Conservation (phyloP, 1,140 invertebrate genomes). For the Heliconius nattereri region DNA sequence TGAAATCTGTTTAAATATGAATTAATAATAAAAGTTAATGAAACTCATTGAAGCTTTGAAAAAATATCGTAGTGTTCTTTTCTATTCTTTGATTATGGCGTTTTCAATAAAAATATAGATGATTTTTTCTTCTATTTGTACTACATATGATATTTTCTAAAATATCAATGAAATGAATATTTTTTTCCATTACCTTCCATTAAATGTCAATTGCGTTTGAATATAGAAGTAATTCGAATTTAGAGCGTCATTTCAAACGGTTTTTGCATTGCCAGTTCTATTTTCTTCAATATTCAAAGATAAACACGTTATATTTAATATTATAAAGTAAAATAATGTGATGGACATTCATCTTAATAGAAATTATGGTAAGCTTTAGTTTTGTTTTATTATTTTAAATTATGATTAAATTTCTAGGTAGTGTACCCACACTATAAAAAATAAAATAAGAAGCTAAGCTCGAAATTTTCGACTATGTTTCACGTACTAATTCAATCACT, state of each 20-base stretch:
- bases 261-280: neutral
- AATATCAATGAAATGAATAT: neutral
- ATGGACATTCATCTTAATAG: neutral
- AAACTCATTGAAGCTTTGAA: no score
- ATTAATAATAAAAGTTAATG: no score
- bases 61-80: no score
- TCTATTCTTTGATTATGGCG: no score
- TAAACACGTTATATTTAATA: neutral
- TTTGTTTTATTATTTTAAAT: neutral
- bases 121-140: neutral
- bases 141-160: no score
- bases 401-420: no score
- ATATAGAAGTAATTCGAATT: neutral
- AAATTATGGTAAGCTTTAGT: neutral
- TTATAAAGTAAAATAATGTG: neutral
- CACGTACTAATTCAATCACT: no score
- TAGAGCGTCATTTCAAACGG: neutral
- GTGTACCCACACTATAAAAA: no score
- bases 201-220: conserved; percentile 7
- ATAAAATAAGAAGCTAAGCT: no score
- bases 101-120: neutral
- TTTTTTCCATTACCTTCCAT: neutral
- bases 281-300: neutral
- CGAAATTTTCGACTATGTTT: no score
- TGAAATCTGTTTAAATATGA: no score